Percentiles rank a stretch among this genome's conserved stretches.
Conservation (phyloP, 2,113 vertebrate genomes). For the Tetraodon nigroviridis region DNA sequence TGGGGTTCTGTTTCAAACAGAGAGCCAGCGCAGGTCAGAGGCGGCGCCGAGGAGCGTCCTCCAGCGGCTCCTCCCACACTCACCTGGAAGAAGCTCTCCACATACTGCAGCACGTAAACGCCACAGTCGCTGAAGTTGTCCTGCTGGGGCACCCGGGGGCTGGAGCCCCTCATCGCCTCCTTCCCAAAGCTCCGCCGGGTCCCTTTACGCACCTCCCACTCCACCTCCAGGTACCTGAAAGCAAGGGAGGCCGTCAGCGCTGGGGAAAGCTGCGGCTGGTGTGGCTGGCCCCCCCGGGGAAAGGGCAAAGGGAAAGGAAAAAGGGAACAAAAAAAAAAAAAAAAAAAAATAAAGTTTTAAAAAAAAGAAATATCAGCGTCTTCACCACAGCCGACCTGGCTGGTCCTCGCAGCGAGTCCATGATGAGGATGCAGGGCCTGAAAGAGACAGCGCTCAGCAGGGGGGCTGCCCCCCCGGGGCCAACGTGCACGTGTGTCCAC, state of each 20-base stretch:
- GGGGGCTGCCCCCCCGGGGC: conserved; percentile 24
- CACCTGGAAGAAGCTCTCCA: conserved; percentile 99
- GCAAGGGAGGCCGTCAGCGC: no score
- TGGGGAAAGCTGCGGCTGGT: no score
- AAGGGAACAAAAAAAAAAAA: no score
- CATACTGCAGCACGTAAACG: conserved; percentile 93
- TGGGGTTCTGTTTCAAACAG: conserved; percentile 78
- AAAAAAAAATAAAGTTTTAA: no score
- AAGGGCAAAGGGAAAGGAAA: no score
- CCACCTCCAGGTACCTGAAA: conserved; percentile 92
- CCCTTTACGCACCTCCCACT: conserved; percentile 94
- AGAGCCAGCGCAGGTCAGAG: not conserved
- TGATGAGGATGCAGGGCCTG: conserved; percentile 96
- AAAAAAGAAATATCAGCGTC: no score
- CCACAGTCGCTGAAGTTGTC: conserved; percentile 99
- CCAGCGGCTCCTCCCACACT: conserved; percentile 22
- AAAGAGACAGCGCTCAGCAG: conserved; percentile 7
- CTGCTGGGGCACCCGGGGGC: conserved; percentile 95
- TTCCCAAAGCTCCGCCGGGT: conserved; percentile 89
- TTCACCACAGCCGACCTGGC: conserved; percentile 91
- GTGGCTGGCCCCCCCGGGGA: no score
- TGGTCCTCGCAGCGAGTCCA: conserved; percentile 95
- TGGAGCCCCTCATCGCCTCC: conserved; percentile 94
- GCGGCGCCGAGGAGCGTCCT: no score
- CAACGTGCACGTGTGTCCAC: conserved; percentile 37